A percentile compares a stretch with the other conserved stretches of the same genome.
These are phyloP conservation scores for Pseudorhombus dupliciocellatus DNA, from an alignment of 2,113 vertebrate genomes.

Conservation along the genomic window DNA sequence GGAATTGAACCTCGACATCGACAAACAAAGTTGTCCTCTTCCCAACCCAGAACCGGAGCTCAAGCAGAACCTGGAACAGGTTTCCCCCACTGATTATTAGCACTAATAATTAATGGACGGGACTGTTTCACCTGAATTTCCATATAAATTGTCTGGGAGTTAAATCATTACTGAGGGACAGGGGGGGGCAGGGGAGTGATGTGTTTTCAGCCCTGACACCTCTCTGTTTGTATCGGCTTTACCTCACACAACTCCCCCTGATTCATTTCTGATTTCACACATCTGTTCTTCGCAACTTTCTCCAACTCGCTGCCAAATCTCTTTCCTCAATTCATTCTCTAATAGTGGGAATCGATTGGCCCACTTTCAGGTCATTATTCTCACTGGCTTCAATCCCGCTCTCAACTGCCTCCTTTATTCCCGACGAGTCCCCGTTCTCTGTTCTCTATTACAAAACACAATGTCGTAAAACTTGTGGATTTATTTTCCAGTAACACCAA, in stretches of 20 bases:
- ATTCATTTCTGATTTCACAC: slow-evolving; percentile 26
- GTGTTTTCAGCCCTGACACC: not conserved
- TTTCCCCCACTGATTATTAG: slow-evolving; percentile 24
- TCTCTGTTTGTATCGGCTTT: slow-evolving; percentile 8
- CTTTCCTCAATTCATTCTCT: slow-evolving; percentile 21
- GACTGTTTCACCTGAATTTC: slow-evolving; percentile 22
- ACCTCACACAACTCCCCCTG: slow-evolving; percentile 5
- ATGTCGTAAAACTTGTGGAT: slow-evolving; percentile 6
- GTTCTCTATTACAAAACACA: slow-evolving; percentile 21
- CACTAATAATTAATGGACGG: not conserved
- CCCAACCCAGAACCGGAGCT: slow-evolving; percentile 1
- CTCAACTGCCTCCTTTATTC: slow-evolving; percentile 15
- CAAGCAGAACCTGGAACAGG: slow-evolving; percentile 27
- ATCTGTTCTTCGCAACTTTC: slow-evolving; percentile 24
- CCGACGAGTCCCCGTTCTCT: slow-evolving; percentile 4
- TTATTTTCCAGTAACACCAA: not conserved
- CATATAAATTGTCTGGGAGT: slow-evolving; percentile 41
- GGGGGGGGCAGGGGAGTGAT: not conserved
- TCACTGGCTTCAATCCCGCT: not conserved
- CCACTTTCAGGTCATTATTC: slow-evolving; percentile 28
- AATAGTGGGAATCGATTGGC: slow-evolving; percentile 18
- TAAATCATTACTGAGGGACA: slow-evolving; percentile 1
- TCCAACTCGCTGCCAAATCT: slow-evolving; percentile 11
- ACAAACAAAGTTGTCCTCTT: not conserved
- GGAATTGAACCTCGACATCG: not conserved